These are phyloP conservation scores for Sogatella furcifera DNA, from an alignment of 1,140 invertebrate genomes.

Conservation along the genomic window DNA sequence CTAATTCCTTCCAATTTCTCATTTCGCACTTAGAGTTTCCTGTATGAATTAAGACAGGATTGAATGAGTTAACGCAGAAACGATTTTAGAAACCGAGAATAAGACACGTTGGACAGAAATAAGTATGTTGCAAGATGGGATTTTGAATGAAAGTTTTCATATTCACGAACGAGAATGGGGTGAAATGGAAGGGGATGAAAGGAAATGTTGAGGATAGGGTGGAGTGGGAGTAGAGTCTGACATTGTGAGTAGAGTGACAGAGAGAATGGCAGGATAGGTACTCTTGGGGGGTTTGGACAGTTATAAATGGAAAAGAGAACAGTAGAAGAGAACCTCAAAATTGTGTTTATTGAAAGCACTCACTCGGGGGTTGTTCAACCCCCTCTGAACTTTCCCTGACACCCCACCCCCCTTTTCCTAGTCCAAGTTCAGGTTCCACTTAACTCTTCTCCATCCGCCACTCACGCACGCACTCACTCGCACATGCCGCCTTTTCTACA, in stretches of 20 bases:
- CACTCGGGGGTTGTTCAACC: slow-evolving; percentile 1
- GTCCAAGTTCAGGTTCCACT: background rate
- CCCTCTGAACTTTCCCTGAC: background rate
- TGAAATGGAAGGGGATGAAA: too few species aligned
- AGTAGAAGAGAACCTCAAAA: slow-evolving; percentile 16
- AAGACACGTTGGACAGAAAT: too few species aligned
- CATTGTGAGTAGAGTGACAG: background rate
- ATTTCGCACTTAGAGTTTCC: too few species aligned
- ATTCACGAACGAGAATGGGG: too few species aligned
- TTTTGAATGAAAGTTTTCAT: too few species aligned
- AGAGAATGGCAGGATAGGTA: background rate
- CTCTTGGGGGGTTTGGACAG: slow-evolving; percentile 10
- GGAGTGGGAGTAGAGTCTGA: too few species aligned
- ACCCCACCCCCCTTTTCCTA: background rate
- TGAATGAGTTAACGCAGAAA: too few species aligned
- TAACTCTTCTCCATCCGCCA: background rate
- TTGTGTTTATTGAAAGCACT: slow-evolving; percentile 18
- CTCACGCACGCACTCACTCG: background rate
- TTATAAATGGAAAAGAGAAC: slow-evolving; percentile 19
- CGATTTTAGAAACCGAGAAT: too few species aligned
- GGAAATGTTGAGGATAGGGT: too few species aligned
- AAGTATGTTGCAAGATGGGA: too few species aligned
- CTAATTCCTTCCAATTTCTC: too few species aligned
- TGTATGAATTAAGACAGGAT: too few species aligned
- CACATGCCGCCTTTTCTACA: background rate